Evolutionary conservation across 2,888 invertebrate species (phyloP).

Genomic region (Eristalis intricaria): DNA sequence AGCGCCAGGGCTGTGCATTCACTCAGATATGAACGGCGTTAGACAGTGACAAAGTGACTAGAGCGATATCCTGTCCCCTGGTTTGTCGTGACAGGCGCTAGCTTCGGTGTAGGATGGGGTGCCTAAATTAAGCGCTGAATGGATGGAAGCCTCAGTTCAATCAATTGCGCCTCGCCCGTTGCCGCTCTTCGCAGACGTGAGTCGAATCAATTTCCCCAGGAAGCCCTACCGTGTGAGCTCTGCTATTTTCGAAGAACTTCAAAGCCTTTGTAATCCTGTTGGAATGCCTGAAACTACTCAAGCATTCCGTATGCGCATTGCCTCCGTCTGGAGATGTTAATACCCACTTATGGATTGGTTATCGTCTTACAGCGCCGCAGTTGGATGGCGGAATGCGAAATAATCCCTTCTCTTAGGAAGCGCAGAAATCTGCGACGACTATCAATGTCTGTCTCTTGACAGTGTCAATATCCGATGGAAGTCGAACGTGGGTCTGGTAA

Average conservation of each 20-base stretch:
- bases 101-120: neutral
- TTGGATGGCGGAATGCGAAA: neutral
- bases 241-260: too few relatives aligned
- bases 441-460: neutral
- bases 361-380: neutral
- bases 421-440: neutral
- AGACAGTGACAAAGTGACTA: neutral
- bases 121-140: neutral
- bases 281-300: neutral
- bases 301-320: neutral
- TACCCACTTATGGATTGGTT: neutral
- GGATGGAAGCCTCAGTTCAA: neutral
- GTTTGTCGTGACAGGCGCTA: neutral
- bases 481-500: neutral
- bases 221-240: too few relatives aligned
- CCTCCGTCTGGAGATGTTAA: neutral
- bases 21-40: neutral
- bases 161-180: too few relatives aligned
- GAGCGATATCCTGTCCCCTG: neutral
- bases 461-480: too few relatives aligned
- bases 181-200: too few relatives aligned
- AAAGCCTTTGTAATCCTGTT: neutral
- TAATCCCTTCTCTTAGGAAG: neutral
- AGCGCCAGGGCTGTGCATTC: neutral
- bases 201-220: too few relatives aligned